Percentiles rank a stretch among this genome's conserved stretches.
Evolutionary conservation across 92 coral and sea anemone genomes (phyloP).

Genomic region (Porites evermanni): DNA sequence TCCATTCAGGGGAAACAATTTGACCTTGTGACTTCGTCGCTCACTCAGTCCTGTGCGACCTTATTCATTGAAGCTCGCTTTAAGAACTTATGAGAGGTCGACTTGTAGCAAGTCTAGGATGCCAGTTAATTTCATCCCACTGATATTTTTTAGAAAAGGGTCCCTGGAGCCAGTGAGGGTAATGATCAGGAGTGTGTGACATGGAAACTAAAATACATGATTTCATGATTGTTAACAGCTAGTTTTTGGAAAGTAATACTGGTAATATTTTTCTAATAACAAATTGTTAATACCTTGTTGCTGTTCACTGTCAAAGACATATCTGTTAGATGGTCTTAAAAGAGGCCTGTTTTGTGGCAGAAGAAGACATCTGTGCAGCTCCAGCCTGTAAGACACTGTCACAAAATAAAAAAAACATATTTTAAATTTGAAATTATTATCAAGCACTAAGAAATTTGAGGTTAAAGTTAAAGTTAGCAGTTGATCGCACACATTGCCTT

Average conservation of each 20-base stretch:
- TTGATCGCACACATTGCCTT: no score
- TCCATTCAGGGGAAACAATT: no score
- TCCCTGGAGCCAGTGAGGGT: neutral
- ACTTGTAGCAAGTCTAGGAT: no score
- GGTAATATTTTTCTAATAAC: neutral
- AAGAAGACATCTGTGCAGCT: conserved; percentile 74
- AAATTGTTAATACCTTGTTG: conserved; percentile 65
- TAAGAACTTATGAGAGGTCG: no score
- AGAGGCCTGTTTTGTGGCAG: conserved; percentile 88
- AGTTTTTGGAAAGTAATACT: neutral
- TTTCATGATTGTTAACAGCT: neutral
- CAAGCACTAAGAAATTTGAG: no score
- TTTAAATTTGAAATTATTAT: no score
- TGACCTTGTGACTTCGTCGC: no score
- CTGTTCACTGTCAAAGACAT: conserved; percentile 76
- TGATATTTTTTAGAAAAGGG: no score
- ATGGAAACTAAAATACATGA: neutral
- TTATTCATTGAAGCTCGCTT: no score
- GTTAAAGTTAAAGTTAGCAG: no score
- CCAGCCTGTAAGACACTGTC: conserved; percentile 73
- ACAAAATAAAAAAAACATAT: neutral
- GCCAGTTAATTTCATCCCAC: no score
- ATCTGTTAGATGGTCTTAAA: conserved; percentile 77
- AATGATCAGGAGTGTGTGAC: neutral
- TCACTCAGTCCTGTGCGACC: no score